Evolutionary conservation across 1,140 invertebrate species (phyloP), one percentile per base, ranked within the genome.

Genomic region (Belonocnema kinseyi): DNA sequence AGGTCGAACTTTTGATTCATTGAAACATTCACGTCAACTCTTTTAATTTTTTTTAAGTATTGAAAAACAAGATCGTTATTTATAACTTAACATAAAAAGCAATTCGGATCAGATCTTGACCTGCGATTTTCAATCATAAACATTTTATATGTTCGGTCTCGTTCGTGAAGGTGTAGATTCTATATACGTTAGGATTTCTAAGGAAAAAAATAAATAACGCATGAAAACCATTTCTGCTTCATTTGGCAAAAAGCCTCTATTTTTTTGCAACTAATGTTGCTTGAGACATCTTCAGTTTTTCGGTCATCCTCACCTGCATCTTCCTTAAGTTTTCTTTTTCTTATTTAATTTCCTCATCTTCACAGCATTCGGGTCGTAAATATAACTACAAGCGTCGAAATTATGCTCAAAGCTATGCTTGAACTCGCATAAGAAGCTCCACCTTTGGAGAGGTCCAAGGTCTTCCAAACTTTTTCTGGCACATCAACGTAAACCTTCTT

Each of bases 401-500:
- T n/a, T 2, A 85, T 17, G 7, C 51, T 51, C 0, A 66, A 81
- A 6, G 7, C 77, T 75, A 61, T 72, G 80, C 12, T 74, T 78
- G 10, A 79, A 26, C 14, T 6, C 61, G 3, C 2, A 66, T 40
- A 66, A 16, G 74, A 46, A n/a, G 80, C 73, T 0, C 79, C 72
- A 21, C n/a, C 77, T 26, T 21, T 58, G 1, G 81, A 79, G 0
- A 89, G 17, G 2, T 93, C 80, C 26, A 96, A 87, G 73, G 0
- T 88, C 84, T 4, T 88, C 87, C 16, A 96, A 78, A 2, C 33
- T 40, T 93, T 92, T 2, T 91, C 85, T 0, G 95, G 95, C 2
- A 96, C 93, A 85, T 96, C 95, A n/a, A 96, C 82, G 88, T 94
- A 96, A 1, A 94, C 93, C 73, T 92, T 93, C 50, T 93, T 89